Conservation (phyloP, 2,797 vertebrate genomes). For the Ctenosaura bakeri region DNA sequence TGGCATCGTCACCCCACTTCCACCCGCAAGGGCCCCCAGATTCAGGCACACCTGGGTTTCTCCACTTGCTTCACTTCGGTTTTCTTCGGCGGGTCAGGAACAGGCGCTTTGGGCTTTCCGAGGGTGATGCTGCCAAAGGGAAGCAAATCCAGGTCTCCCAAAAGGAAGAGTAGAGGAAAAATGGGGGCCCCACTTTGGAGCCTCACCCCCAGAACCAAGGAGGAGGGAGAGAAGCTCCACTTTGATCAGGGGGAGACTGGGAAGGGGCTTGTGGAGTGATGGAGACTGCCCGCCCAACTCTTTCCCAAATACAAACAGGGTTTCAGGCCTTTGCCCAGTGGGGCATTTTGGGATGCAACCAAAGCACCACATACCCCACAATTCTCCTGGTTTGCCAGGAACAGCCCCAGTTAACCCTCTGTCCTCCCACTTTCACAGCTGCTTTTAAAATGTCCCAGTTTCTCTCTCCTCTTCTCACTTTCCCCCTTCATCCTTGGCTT, state of each 20-base stretch:
- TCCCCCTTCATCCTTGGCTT: too few relatives aligned
- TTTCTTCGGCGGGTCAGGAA: not conserved
- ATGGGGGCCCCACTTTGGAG: not conserved
- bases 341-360: too few relatives aligned
- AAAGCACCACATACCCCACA: too few relatives aligned
- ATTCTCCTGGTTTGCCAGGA: too few relatives aligned
- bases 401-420: too few relatives aligned
- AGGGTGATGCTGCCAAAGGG: slow-evolving; percentile 28
- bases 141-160: not conserved
- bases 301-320: not conserved
- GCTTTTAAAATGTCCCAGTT: too few relatives aligned
- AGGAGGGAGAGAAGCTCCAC: not conserved
- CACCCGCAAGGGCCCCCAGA: not conserved
- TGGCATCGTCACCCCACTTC: too few relatives aligned
- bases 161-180: not conserved
- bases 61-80: not conserved
- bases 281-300: not conserved
- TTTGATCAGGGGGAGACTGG: not conserved
- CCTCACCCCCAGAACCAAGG: not conserved
- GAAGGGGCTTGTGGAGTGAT: not conserved
- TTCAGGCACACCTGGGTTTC: not conserved
- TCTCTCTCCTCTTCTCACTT: too few relatives aligned
- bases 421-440: too few relatives aligned
- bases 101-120: slow-evolving; percentile 7
- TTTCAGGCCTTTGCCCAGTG: too few relatives aligned